Conservation (phyloP, 2,797 vertebrate species). For the Poeciliopsis paucimaculata region DNA sequence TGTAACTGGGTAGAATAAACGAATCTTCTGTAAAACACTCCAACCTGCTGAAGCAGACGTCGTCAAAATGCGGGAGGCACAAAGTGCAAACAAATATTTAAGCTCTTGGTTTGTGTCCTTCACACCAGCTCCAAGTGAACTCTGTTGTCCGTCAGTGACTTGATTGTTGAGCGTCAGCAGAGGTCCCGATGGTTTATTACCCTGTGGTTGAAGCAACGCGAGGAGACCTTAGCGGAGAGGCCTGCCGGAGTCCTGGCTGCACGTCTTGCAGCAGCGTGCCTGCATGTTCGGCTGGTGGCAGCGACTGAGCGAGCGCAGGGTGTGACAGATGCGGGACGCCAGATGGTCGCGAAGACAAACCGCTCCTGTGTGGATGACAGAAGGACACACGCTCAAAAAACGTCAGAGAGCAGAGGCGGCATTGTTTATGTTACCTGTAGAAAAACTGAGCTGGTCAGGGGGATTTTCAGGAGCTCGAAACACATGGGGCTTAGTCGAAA, state of each 20-base stretch:
- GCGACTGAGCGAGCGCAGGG: constrained; percentile 84
- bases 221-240: constrained; percentile 68
- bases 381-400: background rate
- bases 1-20: constrained; percentile 27
- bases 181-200: constrained; percentile 27
- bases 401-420: background rate
- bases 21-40: constrained; percentile 1
- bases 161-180: constrained; percentile 9
- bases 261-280: constrained; percentile 89
- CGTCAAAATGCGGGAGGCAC: constrained; percentile 27
- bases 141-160: constrained; percentile 9
- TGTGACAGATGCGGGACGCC: constrained; percentile 87
- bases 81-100: constrained; percentile 63
- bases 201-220: constrained; percentile 4
- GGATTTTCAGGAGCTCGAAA: no score
- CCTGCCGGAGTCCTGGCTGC: constrained; percentile 63
- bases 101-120: constrained; percentile 39
- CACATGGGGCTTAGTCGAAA: background rate
- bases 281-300: constrained; percentile 83
- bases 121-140: constrained; percentile 5
- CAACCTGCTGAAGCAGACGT: constrained; percentile 22
- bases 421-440: background rate
- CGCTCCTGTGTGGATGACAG: constrained; percentile 62
- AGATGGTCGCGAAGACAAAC: constrained; percentile 86
- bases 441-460: background rate